phyloP scores from a whole-genome alignment of 2,888 invertebrate species.

The Acutogordius australiensis region DNA sequence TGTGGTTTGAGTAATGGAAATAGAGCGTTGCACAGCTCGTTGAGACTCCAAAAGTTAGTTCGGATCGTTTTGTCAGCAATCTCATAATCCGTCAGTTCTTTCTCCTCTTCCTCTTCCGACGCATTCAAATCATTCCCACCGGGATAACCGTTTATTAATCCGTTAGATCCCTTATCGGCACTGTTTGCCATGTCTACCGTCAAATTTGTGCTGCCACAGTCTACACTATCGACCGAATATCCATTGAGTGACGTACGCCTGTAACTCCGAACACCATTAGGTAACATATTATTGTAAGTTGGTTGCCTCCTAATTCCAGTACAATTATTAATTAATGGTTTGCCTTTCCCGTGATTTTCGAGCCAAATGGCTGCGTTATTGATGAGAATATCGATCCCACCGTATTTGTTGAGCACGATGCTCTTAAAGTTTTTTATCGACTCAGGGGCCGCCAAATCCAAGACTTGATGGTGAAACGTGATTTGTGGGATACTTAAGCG shows the following conservation, averaged over 20 bases:
- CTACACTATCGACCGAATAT: not conserved
- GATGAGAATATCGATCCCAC: not conserved
- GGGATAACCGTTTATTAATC: not conserved
- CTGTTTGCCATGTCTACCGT: not conserved
- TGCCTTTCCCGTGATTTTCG: too few species aligned
- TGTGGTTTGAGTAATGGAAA: not conserved
- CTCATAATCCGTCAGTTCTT: not conserved
- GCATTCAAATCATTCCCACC: too few species aligned
- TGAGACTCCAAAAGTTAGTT: not conserved
- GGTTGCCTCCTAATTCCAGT: too few species aligned
- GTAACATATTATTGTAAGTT: not conserved
- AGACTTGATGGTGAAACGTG: not conserved
- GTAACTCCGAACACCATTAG: not conserved
- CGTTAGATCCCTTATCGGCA: not conserved
- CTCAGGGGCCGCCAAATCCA: not conserved
- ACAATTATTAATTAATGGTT: too few species aligned
- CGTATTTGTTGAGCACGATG: not conserved
- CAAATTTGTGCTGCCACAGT: not conserved
- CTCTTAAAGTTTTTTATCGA: not conserved
- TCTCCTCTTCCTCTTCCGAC: not conserved
- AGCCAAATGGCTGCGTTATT: not conserved
- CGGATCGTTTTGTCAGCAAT: not conserved
- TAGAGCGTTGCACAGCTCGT: not conserved
- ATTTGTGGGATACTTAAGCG: not conserved
- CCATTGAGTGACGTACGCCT: not conserved